Percentiles rank a stretch among this genome's conserved stretches.
Evolutionary conservation across 2,888 invertebrate genomes (phyloP).

Genomic region (Molanna angustata): DNA sequence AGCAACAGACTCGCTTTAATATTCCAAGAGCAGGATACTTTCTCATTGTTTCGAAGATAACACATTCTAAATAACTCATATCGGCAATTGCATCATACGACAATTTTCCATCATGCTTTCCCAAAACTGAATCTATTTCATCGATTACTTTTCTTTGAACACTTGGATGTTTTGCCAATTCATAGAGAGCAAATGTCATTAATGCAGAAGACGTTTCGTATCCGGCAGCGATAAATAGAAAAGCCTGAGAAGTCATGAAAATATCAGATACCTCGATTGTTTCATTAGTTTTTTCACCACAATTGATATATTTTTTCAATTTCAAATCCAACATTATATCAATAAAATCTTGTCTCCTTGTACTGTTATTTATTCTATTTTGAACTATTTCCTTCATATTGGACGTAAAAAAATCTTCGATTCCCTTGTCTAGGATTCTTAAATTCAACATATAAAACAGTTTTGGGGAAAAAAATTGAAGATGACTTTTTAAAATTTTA

Average conservation of each 20-base stretch:
- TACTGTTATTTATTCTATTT: slow-evolving; percentile 21
- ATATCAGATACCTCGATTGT: slow-evolving; percentile 38
- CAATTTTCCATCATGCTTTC: slow-evolving; percentile 38
- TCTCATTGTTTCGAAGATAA: slow-evolving; percentile 47
- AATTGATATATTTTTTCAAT: slow-evolving; percentile 6
- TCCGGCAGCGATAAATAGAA: slow-evolving; percentile 47
- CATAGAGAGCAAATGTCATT: slow-evolving; percentile 41
- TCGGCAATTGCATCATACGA: slow-evolving; percentile 43
- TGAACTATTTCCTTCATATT: slow-evolving; percentile 27
- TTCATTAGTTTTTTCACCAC: background rate
- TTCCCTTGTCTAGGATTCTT: slow-evolving; percentile 35
- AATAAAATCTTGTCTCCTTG: slow-evolving; percentile 23
- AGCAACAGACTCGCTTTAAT: slow-evolving; percentile 40
- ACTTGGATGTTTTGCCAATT: slow-evolving; percentile 42
- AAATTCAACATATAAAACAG: slow-evolving; percentile 5
- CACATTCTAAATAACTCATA: slow-evolving; percentile 44
- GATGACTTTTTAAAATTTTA: slow-evolving; percentile 10
- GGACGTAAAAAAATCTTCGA: slow-evolving; percentile 25
- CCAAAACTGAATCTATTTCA: slow-evolving; percentile 40
- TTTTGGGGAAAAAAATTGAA: slow-evolving; percentile 6
- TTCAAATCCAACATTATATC: slow-evolving; percentile 27
- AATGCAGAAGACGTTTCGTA: slow-evolving; percentile 49
- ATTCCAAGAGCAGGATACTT: slow-evolving; percentile 46
- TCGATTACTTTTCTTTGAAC: slow-evolving; percentile 41
- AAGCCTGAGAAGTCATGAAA: slow-evolving; percentile 44